Base-by-base conservation (phyloP, 1,140 invertebrate genomes). In the Drosophila dunni region DNA sequence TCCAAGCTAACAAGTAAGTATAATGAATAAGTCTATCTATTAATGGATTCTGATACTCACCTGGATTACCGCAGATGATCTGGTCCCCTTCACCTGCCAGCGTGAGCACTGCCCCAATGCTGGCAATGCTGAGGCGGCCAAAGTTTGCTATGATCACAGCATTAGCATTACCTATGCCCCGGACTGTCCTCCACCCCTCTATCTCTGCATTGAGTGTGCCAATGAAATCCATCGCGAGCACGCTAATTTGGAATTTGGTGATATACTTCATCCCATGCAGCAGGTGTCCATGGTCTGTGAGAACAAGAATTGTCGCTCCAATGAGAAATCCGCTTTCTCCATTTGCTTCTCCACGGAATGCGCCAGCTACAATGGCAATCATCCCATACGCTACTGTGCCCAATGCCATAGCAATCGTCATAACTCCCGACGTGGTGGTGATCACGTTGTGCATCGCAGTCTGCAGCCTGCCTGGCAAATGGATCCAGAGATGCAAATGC, bases 281-380 rank as follows among this genome's bases (percentile, higher is more conserved):
- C 97, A 98, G 94, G 96, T 98, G 10, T 97, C 97, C 1, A 96
- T 97, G 94, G 95, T 97, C 56, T 99, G 98, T 93, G 98, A 99
- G 93, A 99, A 99, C 92, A 99, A 99, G 97, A 99, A 98, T 90
- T 99, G 99, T 92, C 95, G 97, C 61, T 97, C 97, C 0, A 94
- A 94, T 8, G 97, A 99, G 70, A 99, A 99, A 92, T 95, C 97
- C n/a, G 98, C 98, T 1, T 96, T 98, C 57, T 97, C 97, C 13
- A 98, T 99, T 33, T 99, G 99, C 91, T 99, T 99, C 93, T 97
- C 97, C 9, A 96, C 96, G 44, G 98, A 99, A 93, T 99, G 99
- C 93, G 97, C 97, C 11, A 97, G 96, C 91, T 98, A 97, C 81
- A 99, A 99, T 93, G 96, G 97, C 17, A 98, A 98, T 91, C 96